Percentiles rank a stretch among this genome's conserved stretches.
These are phyloP conservation scores for Chaetodon trifascialis DNA, from an alignment of 2,113 vertebrate species.

Conservation along the genomic window DNA sequence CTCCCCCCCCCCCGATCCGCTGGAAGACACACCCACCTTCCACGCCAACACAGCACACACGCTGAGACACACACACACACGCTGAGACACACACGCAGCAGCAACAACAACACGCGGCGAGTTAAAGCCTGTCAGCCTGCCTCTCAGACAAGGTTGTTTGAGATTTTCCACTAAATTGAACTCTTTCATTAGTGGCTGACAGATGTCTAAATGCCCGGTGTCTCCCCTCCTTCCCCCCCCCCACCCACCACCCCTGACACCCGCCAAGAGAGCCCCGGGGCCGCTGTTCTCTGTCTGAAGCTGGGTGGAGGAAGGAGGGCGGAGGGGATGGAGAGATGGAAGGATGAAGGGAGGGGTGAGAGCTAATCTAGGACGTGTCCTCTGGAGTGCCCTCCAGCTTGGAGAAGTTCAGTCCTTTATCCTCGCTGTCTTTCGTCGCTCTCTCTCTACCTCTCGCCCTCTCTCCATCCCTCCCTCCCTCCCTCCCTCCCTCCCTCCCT, in stretches of 20 bases:
- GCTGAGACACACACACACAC: slow-evolving; percentile 28
- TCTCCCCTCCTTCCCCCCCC: background rate
- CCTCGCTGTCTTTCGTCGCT: slow-evolving; percentile 21
- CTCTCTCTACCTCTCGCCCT: slow-evolving; percentile 28
- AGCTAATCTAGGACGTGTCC: slow-evolving; percentile 78
- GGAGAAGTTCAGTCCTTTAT: slow-evolving; percentile 59
- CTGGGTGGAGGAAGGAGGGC: slow-evolving; percentile 1
- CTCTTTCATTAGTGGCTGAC: slow-evolving; percentile 83
- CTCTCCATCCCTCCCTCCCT: background rate
- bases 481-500: background rate
- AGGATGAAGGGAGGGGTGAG: slow-evolving; percentile 46
- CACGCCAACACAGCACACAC: slow-evolving; percentile 43
- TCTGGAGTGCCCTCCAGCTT: slow-evolving; percentile 76
- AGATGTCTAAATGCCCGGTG: slow-evolving; percentile 79
- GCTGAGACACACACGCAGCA: slow-evolving; percentile 26
- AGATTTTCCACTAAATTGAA: slow-evolving; percentile 85
- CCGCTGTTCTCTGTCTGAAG: slow-evolving; percentile 48
- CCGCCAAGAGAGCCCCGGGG: slow-evolving; percentile 48
- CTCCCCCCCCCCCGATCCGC: slow-evolving; percentile 28
- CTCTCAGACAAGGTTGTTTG: slow-evolving; percentile 79
- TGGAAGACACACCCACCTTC: slow-evolving; percentile 15
- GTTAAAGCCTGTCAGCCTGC: slow-evolving; percentile 76
- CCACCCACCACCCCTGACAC: background rate
- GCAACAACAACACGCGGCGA: slow-evolving; percentile 39
- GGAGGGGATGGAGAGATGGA: slow-evolving; percentile 36